Conservation (phyloP, 2,888 invertebrate genomes). For the Dicroscelio sp. region DNA sequence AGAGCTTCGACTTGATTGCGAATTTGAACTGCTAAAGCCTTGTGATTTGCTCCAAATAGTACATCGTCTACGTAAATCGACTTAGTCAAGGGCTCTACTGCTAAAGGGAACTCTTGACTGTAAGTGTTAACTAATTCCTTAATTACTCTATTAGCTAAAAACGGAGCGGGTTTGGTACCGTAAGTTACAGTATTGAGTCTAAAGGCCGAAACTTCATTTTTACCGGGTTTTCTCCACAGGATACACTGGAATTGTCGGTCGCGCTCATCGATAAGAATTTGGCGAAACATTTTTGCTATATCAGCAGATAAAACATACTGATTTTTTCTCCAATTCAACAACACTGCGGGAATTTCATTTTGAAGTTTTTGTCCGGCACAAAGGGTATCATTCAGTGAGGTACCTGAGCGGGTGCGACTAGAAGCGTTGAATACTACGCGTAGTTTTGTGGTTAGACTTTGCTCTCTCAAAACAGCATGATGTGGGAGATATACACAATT, state of each 20-base stretch:
- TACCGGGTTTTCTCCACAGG: not conserved
- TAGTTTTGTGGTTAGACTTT: not conserved
- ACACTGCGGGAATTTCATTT: not conserved
- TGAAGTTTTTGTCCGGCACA: constrained; percentile 9
- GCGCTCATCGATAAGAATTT: not conserved
- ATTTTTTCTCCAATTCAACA: constrained; percentile 16
- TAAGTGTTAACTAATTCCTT: not conserved
- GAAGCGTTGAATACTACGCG: constrained; percentile 1
- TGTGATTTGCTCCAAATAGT: constrained; percentile 11
- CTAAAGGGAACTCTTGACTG: not conserved
- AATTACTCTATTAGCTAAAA: constrained; percentile 13
- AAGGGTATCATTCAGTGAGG: not conserved
- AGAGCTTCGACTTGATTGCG: not conserved
- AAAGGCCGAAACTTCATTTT: not conserved
- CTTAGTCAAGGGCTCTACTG: not conserved
- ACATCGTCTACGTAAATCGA: constrained; percentile 31
- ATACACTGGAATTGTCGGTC: constrained; percentile 17
- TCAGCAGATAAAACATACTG: constrained; percentile 3
- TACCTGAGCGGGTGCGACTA: not conserved
- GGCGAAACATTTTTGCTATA: constrained; percentile 37
- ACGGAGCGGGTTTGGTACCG: constrained; percentile 30
- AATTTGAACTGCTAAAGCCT: not conserved
- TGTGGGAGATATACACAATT: not conserved
- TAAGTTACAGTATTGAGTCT: constrained; percentile 37
- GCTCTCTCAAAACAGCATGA: not conserved